Evolutionary conservation across 2,888 invertebrate species (phyloP).

Genomic region (Linyphia triangularis): DNA sequence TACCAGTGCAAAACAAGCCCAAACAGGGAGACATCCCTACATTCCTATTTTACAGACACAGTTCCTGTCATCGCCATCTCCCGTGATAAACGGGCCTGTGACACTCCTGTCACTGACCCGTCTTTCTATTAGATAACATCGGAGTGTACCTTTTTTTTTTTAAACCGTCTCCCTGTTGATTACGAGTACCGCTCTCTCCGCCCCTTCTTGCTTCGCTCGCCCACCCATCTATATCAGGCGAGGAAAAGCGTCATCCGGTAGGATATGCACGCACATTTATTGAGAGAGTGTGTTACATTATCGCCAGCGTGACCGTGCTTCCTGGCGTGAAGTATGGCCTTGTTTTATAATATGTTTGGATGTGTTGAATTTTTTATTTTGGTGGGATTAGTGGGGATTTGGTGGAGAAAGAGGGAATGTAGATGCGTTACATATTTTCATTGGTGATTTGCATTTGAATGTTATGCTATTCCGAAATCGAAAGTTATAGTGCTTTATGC

Average conservation of each 20-base stretch:
- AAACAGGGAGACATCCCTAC: slow-evolving; percentile 5
- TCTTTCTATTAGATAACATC: slow-evolving; percentile 32
- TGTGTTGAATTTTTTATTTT: not conserved
- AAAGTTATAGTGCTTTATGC: too few species aligned
- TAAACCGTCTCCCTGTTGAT: not conserved
- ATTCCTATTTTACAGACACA: not conserved
- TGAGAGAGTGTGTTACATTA: slow-evolving; percentile 27
- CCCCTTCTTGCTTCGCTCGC: slow-evolving; percentile 7
- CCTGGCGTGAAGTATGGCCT: slow-evolving; percentile 48
- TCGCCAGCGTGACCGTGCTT: slow-evolving; percentile 64
- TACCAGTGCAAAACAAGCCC: not conserved
- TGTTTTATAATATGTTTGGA: slow-evolving; percentile 15
- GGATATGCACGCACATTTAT: slow-evolving; percentile 33
- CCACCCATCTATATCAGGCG: slow-evolving; percentile 35
- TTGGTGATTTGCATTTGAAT: too few species aligned
- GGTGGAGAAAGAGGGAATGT: too few species aligned
- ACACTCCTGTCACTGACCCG: slow-evolving; percentile 46
- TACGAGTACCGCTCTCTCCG: not conserved
- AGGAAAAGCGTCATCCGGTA: slow-evolving; percentile 57
- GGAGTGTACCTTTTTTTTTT: slow-evolving; percentile 10
- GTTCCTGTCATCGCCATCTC: too few species aligned
- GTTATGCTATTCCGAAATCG: too few species aligned
- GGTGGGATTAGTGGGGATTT: not conserved
- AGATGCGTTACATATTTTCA: too few species aligned
- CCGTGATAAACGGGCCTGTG: slow-evolving; percentile 21